Conservation (phyloP, 1,140 invertebrate species). For the Philotrypesis tridentata region DNA sequence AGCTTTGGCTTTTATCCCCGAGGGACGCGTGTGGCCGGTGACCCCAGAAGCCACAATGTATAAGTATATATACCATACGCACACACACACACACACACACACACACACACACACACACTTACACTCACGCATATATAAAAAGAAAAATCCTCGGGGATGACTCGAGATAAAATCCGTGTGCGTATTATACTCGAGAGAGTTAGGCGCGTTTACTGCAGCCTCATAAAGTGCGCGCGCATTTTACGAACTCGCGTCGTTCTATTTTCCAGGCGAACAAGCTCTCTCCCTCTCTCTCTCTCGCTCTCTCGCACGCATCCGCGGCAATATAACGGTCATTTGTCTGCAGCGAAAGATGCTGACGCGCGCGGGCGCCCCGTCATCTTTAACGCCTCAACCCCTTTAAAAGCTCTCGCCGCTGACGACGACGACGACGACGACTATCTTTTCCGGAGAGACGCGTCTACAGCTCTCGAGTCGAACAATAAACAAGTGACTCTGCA, state of each 20-base stretch:
- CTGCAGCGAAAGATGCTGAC: neutral
- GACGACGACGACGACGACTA: too few relatives aligned
- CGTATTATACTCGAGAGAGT: neutral
- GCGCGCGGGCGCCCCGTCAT: neutral
- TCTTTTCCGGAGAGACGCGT: too few relatives aligned
- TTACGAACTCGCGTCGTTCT: neutral
- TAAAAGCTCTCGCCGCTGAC: neutral
- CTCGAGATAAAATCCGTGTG: neutral
- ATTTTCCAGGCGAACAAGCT: neutral
- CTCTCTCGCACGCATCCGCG: too few relatives aligned
- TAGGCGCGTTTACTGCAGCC: neutral
- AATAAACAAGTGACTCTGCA: neutral
- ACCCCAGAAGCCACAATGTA: too few relatives aligned
- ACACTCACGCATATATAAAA: neutral
- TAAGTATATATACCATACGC: too few relatives aligned
- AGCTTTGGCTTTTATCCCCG: too few relatives aligned
- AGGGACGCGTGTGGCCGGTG: too few relatives aligned
- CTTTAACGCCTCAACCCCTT: conserved; percentile 10
- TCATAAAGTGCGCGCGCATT: neutral
- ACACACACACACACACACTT: too few relatives aligned
- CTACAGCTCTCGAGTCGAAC: neutral
- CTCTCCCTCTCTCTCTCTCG: too few relatives aligned
- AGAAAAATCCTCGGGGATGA: neutral
- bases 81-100: too few relatives aligned
- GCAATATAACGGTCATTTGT: conserved; percentile 30